These are phyloP conservation scores for Lophotriccus pileatus DNA, from an alignment of 2,797 vertebrate species.

Conservation along the genomic window DNA sequence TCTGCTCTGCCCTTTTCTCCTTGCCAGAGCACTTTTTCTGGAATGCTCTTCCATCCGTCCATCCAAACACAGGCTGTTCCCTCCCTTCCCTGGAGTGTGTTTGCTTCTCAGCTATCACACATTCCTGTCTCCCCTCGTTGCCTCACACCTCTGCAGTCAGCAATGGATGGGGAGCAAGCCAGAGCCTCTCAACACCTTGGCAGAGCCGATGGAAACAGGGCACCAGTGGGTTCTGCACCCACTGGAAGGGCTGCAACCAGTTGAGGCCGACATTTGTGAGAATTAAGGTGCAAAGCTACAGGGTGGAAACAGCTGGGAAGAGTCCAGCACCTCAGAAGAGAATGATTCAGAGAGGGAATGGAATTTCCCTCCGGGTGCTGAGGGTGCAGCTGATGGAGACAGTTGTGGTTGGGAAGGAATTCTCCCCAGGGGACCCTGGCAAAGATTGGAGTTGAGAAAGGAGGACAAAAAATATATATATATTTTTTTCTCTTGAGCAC, in stretches of 20 bases:
- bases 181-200: neutral
- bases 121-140: neutral
- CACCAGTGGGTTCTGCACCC: fast-evolving
- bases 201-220: neutral
- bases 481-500: neutral
- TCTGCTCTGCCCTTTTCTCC: neutral
- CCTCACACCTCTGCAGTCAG: neutral
- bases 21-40: neutral
- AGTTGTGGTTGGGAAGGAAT: neutral
- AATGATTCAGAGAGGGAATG: neutral
- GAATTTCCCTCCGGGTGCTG: neutral
- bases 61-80: neutral
- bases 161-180: neutral
- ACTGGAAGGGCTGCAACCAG: neutral
- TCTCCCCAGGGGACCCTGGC: neutral
- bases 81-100: neutral
- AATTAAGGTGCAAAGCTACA: neutral
- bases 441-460: neutral
- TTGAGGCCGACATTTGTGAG: neutral
- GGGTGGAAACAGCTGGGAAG: neutral
- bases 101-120: neutral
- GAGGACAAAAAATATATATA: neutral
- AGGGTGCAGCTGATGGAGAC: neutral
- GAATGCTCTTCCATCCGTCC: neutral
- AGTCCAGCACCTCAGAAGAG: neutral